Percentiles rank a stretch among this genome's conserved stretches.
phyloP scores from a whole-genome alignment of 2,113 vertebrate genomes.

The Oriolus oriolus region DNA sequence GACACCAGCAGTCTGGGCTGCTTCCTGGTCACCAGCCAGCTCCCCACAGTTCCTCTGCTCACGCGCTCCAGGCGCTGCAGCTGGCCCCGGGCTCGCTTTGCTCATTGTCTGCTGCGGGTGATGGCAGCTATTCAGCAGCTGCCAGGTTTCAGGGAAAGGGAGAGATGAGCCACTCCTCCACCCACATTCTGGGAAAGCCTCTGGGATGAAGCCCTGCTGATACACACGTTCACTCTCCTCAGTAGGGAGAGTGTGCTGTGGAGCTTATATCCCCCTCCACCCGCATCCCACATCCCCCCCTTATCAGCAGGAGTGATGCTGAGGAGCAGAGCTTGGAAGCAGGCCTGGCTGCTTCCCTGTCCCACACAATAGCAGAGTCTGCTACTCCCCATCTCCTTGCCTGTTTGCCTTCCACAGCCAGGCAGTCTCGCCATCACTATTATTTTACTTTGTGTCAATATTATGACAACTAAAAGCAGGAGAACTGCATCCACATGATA shows the following conservation, averaged over 20 bases:
- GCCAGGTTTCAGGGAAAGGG: conserved; percentile 25
- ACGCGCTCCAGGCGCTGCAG: neutral
- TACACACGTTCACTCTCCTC: neutral
- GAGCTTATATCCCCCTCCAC: neutral
- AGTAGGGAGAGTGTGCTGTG: neutral
- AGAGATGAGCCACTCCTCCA: conserved; percentile 36
- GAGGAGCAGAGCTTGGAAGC: neutral
- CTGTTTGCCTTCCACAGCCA: conserved; percentile 44
- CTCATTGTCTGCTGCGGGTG: conserved; percentile 29
- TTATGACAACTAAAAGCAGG: conserved; percentile 59
- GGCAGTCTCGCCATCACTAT: conserved; percentile 24
- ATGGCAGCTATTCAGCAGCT: conserved; percentile 9
- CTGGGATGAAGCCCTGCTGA: neutral
- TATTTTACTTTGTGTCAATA: conserved; percentile 65
- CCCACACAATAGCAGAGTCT: neutral
- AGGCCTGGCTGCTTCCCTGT: neutral
- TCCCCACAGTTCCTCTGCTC: neutral
- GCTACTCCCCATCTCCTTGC: neutral
- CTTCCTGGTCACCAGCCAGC: conserved; percentile 51
- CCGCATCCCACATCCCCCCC: neutral
- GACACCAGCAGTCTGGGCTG: conserved; percentile 53
- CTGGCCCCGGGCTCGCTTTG: neutral
- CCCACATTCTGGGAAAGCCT: conserved; percentile 45
- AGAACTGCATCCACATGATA: conserved; percentile 62
- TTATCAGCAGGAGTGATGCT: neutral